Base-by-base conservation (phyloP, 2,113 vertebrate species). In the Smithornis capensis region DNA sequence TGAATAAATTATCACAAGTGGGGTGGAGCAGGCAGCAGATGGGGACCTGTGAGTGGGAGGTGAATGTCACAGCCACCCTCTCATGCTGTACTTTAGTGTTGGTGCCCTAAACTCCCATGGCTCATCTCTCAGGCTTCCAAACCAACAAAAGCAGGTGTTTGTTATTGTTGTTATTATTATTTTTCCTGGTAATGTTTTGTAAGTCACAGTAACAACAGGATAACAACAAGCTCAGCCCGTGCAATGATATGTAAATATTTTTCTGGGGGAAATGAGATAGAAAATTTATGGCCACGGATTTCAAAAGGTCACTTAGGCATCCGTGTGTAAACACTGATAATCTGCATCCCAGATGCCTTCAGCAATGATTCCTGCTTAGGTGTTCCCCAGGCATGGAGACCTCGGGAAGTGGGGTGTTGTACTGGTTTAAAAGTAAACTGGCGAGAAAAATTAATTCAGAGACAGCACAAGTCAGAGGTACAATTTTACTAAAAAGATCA, bases 291-390 rank as follows among this genome's bases (percentile, higher is more conserved):
- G 59, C 68, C 86, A 27, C 0, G 3, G 68, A 78, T 95, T 94
- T 92, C 76, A 10, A 95, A 96, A 90, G 93, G 85, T 95, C 96
- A 95, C 68, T 86, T 40, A 77, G n/a, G 60, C 92, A 86, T 35
- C 62, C 9, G 21, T 22, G 60, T 70, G 78, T 67, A 84, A 90
- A 78, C 82, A 75, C 33, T 0, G 2, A 56, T 27, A 80, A 65
- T 86, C 45, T 90, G 60, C 64, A 77, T 80, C 68, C 67, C 77
- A 59, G 55, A 63, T 93, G 89, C 74, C 62, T 89, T 62, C 22
- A 59, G 65, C 7, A 8, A 31, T 89, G 84, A 97, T 69, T 94
- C 74, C 70, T 91, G 69, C 23, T 91, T 79, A 85, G 87, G 49
- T 76, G 89, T 69, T 95, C 33, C 27, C 40, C 28, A 44, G 65